A percentile compares a stretch with the other conserved stretches of the same genome.
These are phyloP conservation scores for Pyrrhosoma nymphula DNA, from an alignment of 2,888 invertebrate genomes.

Conservation along the genomic window DNA sequence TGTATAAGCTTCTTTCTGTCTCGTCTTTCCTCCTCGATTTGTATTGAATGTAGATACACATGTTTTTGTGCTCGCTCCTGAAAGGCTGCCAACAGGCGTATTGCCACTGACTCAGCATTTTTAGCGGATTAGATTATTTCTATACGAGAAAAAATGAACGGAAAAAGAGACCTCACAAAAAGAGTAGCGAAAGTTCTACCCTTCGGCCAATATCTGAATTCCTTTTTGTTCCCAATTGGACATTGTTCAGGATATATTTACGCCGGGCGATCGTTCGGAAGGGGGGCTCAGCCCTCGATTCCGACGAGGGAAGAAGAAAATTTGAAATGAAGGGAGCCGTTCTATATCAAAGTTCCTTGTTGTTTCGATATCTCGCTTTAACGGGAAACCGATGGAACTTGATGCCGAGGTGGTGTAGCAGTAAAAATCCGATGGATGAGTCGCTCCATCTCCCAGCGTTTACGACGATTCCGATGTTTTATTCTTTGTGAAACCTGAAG, in stretches of 20 bases:
- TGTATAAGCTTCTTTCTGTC: too few relatives aligned
- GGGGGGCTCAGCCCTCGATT: neutral
- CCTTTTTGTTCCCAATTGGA: neutral
- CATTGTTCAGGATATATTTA: neutral
- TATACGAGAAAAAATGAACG: too few relatives aligned
- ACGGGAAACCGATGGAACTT: neutral
- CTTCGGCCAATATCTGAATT: neutral
- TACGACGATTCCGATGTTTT: slow-evolving; percentile 6
- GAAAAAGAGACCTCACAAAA: neutral
- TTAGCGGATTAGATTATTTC: too few relatives aligned
- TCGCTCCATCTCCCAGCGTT: neutral
- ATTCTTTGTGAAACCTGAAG: neutral
- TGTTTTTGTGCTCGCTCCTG: too few relatives aligned
- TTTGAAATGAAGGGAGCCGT: neutral
- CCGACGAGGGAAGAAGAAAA: neutral
- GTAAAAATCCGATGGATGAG: neutral
- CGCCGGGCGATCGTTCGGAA: neutral
- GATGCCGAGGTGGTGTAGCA: neutral
- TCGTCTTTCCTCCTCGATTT: too few relatives aligned
- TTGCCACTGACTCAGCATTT: too few relatives aligned
- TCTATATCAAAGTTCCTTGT: neutral
- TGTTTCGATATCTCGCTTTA: neutral
- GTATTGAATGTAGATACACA: too few relatives aligned
- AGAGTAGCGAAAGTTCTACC: neutral
- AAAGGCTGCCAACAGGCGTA: too few relatives aligned